Conservation (phyloP, 2,888 invertebrate species). For the Acrobasis suavella region DNA sequence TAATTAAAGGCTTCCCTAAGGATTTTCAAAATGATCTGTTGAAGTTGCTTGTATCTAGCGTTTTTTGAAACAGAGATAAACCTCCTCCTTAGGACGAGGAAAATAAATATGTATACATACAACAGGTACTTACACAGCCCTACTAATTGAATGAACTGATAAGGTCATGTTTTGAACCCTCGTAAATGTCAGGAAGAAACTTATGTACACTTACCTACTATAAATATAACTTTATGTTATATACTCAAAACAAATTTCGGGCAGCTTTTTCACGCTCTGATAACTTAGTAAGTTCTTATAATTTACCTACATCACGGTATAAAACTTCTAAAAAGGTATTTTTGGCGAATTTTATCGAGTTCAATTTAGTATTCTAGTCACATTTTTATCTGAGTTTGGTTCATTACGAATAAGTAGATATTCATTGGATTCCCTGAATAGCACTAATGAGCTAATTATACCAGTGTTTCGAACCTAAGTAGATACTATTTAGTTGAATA, state of each 20-base stretch:
- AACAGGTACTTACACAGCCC: too few relatives aligned
- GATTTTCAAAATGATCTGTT: too few relatives aligned
- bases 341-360: not conserved
- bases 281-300: not conserved
- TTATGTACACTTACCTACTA: too few relatives aligned
- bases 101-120: too few relatives aligned
- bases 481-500: slow-evolving; percentile 4
- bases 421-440: not conserved
- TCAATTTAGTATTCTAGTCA: not conserved
- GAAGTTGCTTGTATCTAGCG: too few relatives aligned
- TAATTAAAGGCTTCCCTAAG: too few relatives aligned
- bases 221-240: not conserved
- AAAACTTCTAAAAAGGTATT: slow-evolving; percentile 2
- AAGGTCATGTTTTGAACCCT: too few relatives aligned
- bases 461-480: slow-evolving; percentile 7
- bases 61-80: too few relatives aligned
- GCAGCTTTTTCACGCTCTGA: slow-evolving; percentile 4
- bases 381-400: slow-evolving; percentile 3
- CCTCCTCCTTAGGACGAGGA: too few relatives aligned
- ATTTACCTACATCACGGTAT: not conserved
- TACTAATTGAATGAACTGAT: too few relatives aligned
- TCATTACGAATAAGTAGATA: slow-evolving; percentile 1
- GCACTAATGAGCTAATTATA: slow-evolving; percentile 9
- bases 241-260: not conserved
- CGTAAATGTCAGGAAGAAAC: too few relatives aligned